These are phyloP conservation scores for Heliothis virescens DNA, from an alignment of 1,140 invertebrate genomes.

Conservation along the genomic window DNA sequence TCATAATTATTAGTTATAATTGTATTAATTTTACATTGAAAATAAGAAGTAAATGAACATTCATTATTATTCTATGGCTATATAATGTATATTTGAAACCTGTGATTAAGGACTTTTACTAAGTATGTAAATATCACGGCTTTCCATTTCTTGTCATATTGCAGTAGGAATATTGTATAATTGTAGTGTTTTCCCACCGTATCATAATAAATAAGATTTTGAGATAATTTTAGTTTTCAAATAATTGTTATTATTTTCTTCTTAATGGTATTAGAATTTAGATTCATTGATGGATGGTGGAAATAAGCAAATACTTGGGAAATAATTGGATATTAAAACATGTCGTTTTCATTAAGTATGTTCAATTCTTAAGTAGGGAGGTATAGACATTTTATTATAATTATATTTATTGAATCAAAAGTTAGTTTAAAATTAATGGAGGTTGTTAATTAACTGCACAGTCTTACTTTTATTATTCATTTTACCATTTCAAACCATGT, in stretches of 20 bases:
- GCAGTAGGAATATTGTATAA: slow-evolving; percentile 37
- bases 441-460: too few species aligned
- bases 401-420: too few species aligned
- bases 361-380: background rate
- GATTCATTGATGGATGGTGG: background rate
- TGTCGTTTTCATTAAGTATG: background rate
- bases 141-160: slow-evolving; percentile 35
- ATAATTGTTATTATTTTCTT: slow-evolving; percentile 9
- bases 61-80: slow-evolving; percentile 9
- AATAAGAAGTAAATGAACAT: slow-evolving; percentile 9
- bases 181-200: slow-evolving; percentile 55
- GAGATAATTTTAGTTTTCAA: slow-evolving; percentile 40
- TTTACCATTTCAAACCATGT: too few species aligned
- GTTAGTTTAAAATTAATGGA: too few species aligned
- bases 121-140: slow-evolving; percentile 17
- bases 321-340: background rate
- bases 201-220: slow-evolving; percentile 51
- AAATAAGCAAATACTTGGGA: background rate
- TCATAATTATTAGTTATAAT: background rate
- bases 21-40: background rate
- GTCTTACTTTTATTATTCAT: too few species aligned
- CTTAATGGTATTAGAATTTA: background rate
- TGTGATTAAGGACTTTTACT: slow-evolving; percentile 8
- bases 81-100: slow-evolving; percentile 44
- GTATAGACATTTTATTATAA: too few species aligned